Base-by-base conservation (phyloP, 92 coral and sea anemone species). In the Montipora capitata region DNA sequence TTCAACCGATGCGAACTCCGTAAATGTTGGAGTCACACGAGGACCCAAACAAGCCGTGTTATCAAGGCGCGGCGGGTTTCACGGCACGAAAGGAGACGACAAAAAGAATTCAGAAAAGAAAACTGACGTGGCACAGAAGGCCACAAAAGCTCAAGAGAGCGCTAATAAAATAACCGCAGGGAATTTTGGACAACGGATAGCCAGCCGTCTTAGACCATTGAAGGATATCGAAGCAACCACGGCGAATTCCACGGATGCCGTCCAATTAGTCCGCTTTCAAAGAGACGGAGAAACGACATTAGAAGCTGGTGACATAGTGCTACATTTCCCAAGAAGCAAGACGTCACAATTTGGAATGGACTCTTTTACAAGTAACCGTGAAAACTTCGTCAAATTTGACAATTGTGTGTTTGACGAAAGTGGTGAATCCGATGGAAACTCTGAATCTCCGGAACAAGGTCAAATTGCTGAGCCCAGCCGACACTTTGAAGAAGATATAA, bases 51-150 rank as follows among this genome's bases (percentile, higher is more conserved):
- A n/a, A 27, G 39, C 11, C 15, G 72, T 83, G 17, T 15, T 83
- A 3, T 42, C 80, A 3, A 72, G 87, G 17, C 59, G 80, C 11
- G 87, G 87, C 9, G 87, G 87, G 2, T 83, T 83, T 57, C 87
- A 83, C n/a, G 79, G 87, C 3, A 72, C 87, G 5, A 83, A 83
- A 48, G 87, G 68, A 5, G 52, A 72, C 0, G 57, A 42, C 3
- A 72, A 82, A 57, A 72, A 51, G 48, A 20, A 10, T 7, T 52
- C 66, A 3, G 44, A 54, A n/a, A 76, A 57, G 70, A 58, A 61
- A 41, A 57, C 52, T 3, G 43, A 41, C 12, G 68, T 54, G 40
- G 17, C 44, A 15, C n/a, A 70, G 57, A 70, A 70, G 66, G 66
- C 13, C 40, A 71, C 14, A 49, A 43, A 71, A 41, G 18, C 12